Percentiles rank a stretch among this genome's conserved stretches.
Evolutionary conservation across 2,797 vertebrate genomes (phyloP).

Genomic region (Paratrypauchen microcephalus): DNA sequence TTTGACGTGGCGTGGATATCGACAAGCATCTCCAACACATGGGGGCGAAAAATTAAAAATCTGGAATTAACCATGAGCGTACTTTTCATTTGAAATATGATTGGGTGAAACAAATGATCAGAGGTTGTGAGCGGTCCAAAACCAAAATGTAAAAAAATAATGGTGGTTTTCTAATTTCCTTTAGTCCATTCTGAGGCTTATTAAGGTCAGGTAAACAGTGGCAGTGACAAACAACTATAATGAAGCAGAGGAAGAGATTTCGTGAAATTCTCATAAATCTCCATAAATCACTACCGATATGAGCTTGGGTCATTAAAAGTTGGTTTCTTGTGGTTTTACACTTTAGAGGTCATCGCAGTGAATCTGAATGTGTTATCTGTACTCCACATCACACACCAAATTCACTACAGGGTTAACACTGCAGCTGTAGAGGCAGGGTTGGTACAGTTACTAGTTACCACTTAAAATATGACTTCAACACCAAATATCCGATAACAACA

Average conservation of each 20-base stretch:
- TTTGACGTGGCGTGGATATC: conserved; percentile 15
- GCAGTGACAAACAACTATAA: conserved; percentile 1
- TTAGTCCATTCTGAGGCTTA: not conserved
- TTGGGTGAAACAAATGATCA: conserved; percentile 28
- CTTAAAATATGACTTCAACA: too few relatives aligned
- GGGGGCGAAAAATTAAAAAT: not conserved
- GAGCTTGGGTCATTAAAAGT: not conserved
- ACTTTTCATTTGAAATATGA: conserved; percentile 37
- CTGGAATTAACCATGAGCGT: conserved; percentile 39
- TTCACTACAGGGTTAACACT: too few relatives aligned
- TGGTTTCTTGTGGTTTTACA: not conserved
- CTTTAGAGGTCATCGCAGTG: not conserved
- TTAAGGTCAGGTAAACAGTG: not conserved
- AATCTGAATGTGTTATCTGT: not conserved
- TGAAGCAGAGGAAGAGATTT: not conserved
- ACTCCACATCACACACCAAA: not conserved
- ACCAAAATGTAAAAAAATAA: not conserved
- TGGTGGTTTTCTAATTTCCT: not conserved
- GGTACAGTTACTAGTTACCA: too few relatives aligned
- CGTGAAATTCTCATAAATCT: not conserved
- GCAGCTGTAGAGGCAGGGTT: too few relatives aligned
- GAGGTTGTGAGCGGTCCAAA: conserved; percentile 19
- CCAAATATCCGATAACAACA: too few relatives aligned
- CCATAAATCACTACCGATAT: not conserved
- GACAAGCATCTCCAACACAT: conserved; percentile 2